Evolutionary conservation across 2,797 vertebrate species (phyloP), one percentile per base, ranked within the genome.

Genomic region (Acrossocheilus fasciatus): DNA sequence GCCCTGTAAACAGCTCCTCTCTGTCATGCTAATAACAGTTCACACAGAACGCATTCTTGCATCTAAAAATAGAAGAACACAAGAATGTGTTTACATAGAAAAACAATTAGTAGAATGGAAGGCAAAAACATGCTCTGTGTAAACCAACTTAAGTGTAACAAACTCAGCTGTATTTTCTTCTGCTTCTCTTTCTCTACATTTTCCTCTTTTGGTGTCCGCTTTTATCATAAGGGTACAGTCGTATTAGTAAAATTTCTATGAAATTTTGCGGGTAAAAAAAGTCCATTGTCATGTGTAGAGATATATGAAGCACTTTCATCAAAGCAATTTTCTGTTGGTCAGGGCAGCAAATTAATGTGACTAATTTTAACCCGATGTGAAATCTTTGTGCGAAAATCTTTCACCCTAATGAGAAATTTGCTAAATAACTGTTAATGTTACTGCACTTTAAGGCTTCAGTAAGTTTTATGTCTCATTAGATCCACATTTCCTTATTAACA

Each of bases 1-100:
- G 23, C 57, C 10, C n/a, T 20, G 41, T 45, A 72, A 64, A 81
- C 23, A 23, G 52, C 66, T 79, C n/a, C 12, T 79, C 50, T 47
- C 50, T 54, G 70, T 84, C 82, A 11, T 50, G 36, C 41, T 84
- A 39, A 72, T 41, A 57, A 18, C 62, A 81, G 43, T 81, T 81
- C 59, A 68, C 43, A 68, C 5, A 0, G 43, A 74, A 74, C 43
- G 6, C 45, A 39, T 72, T 72, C 68, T 43, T 23, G 39, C 69
- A 11, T 43, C 43, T 72, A 72, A 41, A 43, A 43, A 68, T 36
- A 18, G 64, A 66, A 66, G 62, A 66, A 66, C 62, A 66, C 30
- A 66, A 66, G 62, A 66, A 34, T 17, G 26, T 57, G 18, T 76
- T 76, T 76, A 54, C 18, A 54, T 57, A 10, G 52, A 41, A 77